Evolutionary conservation across 2,113 vertebrate genomes (phyloP).

Genomic region (Peromyscus maniculatus): DNA sequence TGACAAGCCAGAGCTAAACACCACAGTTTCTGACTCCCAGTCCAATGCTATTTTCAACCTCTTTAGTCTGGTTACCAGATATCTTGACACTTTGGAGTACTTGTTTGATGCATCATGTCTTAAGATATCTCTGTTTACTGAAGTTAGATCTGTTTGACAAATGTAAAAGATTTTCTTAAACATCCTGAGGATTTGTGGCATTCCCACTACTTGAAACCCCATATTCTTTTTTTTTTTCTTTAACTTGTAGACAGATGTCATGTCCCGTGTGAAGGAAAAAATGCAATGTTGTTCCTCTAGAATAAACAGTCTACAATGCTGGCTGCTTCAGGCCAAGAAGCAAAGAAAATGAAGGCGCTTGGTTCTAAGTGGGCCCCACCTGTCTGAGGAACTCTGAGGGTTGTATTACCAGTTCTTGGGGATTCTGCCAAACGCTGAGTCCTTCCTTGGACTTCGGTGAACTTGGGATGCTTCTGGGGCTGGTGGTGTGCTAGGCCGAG

Average conservation of each 20-base stretch:
- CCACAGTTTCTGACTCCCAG: neutral
- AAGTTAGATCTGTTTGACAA: constrained; percentile 65
- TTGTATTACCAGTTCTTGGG: neutral
- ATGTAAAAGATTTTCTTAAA: constrained; percentile 49
- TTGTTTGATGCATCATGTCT: neutral
- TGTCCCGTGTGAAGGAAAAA: neutral
- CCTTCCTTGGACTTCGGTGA: neutral
- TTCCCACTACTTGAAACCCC: constrained; percentile 54
- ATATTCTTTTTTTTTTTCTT: neutral
- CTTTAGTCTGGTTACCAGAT: constrained; percentile 48
- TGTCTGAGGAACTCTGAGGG: neutral
- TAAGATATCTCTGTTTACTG: constrained; percentile 61
- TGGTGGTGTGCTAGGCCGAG: neutral
- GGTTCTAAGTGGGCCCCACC: neutral
- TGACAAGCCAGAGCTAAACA: neutral
- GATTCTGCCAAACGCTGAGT: neutral
- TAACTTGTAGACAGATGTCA: constrained; percentile 51
- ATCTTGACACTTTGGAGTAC: constrained; percentile 11
- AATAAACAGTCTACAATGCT: neutral
- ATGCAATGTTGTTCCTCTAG: neutral
- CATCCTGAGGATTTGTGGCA: constrained; percentile 21
- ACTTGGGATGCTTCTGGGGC: neutral
- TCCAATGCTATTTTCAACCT: constrained; percentile 50
- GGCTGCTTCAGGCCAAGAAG: neutral
- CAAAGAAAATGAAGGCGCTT: neutral